Percentiles rank a stretch among this genome's conserved stretches.
Evolutionary conservation across 2,888 invertebrate genomes (phyloP).

Genomic region (Eupithecia vulgata): DNA sequence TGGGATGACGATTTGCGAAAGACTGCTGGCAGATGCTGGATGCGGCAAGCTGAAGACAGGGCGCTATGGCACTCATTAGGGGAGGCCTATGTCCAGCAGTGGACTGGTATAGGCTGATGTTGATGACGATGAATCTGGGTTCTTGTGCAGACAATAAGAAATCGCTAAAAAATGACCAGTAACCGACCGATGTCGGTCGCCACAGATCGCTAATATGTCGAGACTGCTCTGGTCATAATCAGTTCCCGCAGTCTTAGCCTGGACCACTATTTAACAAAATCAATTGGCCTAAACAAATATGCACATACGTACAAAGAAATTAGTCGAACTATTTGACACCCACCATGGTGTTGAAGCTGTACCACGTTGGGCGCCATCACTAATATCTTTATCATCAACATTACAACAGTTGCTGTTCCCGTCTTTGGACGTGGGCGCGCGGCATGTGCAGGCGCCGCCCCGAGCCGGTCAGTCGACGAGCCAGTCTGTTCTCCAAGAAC

Average conservation of each 20-base stretch:
- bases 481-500: slow-evolving; percentile 87
- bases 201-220: no score
- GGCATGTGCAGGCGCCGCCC: slow-evolving; percentile 74
- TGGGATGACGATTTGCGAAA: no score
- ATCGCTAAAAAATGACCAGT: no score
- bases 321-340: not conserved
- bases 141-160: no score
- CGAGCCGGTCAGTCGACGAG: slow-evolving; percentile 84
- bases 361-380: not conserved
- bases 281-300: not conserved
- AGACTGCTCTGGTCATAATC: no score
- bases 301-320: not conserved
- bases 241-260: not conserved
- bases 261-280: not conserved
- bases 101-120: no score
- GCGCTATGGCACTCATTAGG: no score
- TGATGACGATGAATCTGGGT: no score
- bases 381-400: not conserved
- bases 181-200: no score
- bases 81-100: no score
- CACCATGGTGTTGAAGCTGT: not conserved
- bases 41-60: no score
- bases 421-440: slow-evolving; percentile 69
- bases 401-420: slow-evolving; percentile 74
- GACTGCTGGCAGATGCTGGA: no score